Conservation (phyloP, 2,888 invertebrate genomes). For the Chironomus tentans region DNA sequence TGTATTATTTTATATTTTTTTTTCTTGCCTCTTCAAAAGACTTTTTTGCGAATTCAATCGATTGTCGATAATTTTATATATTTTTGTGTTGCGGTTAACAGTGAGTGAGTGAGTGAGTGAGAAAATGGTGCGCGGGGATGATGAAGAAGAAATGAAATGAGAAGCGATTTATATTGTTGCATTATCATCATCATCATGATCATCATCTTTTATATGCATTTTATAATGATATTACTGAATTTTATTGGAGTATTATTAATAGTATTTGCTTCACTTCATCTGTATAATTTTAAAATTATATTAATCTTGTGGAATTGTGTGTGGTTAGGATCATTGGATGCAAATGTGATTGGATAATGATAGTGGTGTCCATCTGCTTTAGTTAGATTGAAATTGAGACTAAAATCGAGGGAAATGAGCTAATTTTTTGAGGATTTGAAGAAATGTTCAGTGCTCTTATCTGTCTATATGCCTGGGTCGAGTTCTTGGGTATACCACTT, state of each 20-base stretch:
- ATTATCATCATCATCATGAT: not conserved
- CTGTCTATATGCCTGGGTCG: too few species aligned
- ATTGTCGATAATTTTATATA: not conserved
- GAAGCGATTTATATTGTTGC: slow-evolving; percentile 5
- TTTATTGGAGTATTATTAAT: not conserved
- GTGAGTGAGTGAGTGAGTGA: not conserved
- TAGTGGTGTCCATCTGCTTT: too few species aligned
- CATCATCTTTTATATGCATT: not conserved
- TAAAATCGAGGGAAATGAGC: too few species aligned
- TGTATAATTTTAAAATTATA: too few species aligned
- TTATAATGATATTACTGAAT: slow-evolving; percentile 5
- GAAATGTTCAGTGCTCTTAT: too few species aligned
- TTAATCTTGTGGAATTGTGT: too few species aligned
- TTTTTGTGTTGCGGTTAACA: too few species aligned
- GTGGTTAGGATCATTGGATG: too few species aligned
- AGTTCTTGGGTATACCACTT: too few species aligned
- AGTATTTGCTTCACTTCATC: not conserved
- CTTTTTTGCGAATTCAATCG: not conserved
- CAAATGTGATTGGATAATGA: too few species aligned
- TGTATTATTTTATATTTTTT: not conserved
- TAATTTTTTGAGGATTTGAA: too few species aligned
- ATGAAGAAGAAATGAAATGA: not conserved
- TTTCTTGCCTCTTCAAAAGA: not conserved
- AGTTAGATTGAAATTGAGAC: too few species aligned
- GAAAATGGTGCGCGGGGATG: not conserved